Evolutionary conservation across 2,888 invertebrate species (phyloP).

Genomic region (Stenoptilia bipunctidactyla): DNA sequence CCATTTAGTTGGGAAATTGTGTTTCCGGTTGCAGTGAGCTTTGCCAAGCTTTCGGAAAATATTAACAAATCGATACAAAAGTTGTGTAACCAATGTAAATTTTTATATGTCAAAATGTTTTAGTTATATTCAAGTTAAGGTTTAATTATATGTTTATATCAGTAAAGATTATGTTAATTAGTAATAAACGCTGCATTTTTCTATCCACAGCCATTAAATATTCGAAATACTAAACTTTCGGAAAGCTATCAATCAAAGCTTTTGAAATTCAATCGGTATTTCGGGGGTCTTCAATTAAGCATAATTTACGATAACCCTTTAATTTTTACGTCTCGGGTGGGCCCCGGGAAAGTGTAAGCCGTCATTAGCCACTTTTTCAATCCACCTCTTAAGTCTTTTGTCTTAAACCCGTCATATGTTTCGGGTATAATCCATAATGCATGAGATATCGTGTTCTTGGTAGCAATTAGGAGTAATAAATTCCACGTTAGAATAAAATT

Average conservation of each 20-base stretch:
- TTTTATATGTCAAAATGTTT: too few species aligned
- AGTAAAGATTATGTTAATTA: constrained; percentile 28
- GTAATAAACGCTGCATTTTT: constrained; percentile 34
- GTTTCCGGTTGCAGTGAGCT: constrained; percentile 17
- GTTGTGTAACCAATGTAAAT: too few species aligned
- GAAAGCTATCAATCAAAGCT: constrained; percentile 55
- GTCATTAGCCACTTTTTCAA: constrained; percentile 56
- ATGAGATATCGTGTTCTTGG: constrained; percentile 46
- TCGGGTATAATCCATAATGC: constrained; percentile 58
- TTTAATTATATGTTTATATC: too few species aligned
- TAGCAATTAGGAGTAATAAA: constrained; percentile 68
- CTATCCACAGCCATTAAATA: constrained; percentile 31
- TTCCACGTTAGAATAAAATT: constrained; percentile 49
- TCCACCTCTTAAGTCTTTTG: constrained; percentile 48
- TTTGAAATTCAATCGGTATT: constrained; percentile 63
- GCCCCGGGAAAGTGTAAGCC: constrained; percentile 55
- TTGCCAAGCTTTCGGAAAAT: too few species aligned
- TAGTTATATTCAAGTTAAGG: too few species aligned
- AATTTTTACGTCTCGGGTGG: constrained; percentile 63
- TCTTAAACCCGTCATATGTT: constrained; percentile 47
- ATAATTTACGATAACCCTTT: constrained; percentile 67
- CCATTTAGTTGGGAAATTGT: constrained; percentile 5
- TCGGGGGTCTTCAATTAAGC: constrained; percentile 63
- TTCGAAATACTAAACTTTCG: constrained; percentile 31
- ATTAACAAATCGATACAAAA: too few species aligned